Evolutionary conservation across 2,888 invertebrate species (phyloP).

Genomic region (Hirtodrosophila trivittata): DNA sequence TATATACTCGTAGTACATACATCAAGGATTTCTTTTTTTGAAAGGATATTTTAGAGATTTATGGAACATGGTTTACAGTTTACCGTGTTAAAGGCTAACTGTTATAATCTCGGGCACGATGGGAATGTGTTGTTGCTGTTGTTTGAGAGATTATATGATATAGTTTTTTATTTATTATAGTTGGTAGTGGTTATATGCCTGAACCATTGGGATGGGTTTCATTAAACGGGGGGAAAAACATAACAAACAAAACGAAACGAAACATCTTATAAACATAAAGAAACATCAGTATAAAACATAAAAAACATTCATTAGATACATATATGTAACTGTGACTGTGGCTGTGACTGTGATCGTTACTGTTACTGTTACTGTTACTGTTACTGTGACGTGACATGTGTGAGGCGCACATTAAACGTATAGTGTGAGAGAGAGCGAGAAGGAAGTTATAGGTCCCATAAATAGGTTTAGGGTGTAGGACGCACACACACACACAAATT

Average conservation of each 20-base stretch:
- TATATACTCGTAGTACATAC: slow-evolving; percentile 15
- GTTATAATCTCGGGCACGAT: slow-evolving; percentile 54
- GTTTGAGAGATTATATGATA: slow-evolving; percentile 29
- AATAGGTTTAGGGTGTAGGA: slow-evolving; percentile 28
- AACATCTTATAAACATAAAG: slow-evolving; percentile 41
- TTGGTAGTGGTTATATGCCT: slow-evolving; percentile 58
- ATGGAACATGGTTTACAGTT: slow-evolving; percentile 45
- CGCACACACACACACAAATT: slow-evolving; percentile 54
- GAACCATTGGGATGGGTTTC: slow-evolving; percentile 74
- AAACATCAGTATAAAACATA: slow-evolving; percentile 45
- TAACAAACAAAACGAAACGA: slow-evolving; percentile 19
- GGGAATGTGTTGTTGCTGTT: slow-evolving; percentile 38
- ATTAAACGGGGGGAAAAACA: slow-evolving; percentile 43
- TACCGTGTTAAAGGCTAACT: slow-evolving; percentile 57
- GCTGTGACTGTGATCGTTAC: slow-evolving; percentile 24
- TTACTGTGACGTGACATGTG: slow-evolving; percentile 46
- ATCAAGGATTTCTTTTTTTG: not conserved
- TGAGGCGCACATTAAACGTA: slow-evolving; percentile 41
- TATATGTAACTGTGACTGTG: slow-evolving; percentile 41
- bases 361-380: slow-evolving; percentile 26
- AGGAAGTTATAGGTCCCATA: slow-evolving; percentile 55
- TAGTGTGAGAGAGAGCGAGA: slow-evolving; percentile 30
- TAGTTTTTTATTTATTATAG: slow-evolving; percentile 18
- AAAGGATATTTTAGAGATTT: slow-evolving; percentile 16
- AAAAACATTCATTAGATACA: slow-evolving; percentile 50